phyloP scores from a whole-genome alignment of 1,140 invertebrate species.

The Popillia japonica region DNA sequence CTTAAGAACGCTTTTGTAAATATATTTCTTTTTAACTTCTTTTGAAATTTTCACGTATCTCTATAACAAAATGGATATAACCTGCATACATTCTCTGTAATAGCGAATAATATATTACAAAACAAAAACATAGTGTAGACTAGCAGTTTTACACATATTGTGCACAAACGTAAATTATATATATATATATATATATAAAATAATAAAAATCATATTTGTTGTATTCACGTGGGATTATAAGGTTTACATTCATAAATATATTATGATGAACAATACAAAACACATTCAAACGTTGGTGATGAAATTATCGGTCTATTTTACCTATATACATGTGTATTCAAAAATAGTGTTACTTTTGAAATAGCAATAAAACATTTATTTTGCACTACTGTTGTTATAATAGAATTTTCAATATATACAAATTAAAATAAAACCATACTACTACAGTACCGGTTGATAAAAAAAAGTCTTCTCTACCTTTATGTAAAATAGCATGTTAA shows the following conservation, averaged over 20 bases:
- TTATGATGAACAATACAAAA: not conserved
- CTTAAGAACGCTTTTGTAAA: not conserved
- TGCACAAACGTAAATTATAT: slow-evolving; percentile 3
- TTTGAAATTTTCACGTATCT: not conserved
- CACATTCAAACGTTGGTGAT: not conserved
- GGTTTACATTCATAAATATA: no score
- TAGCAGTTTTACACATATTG: slow-evolving; percentile 24
- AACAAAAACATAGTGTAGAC: slow-evolving; percentile 21
- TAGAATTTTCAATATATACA: not conserved
- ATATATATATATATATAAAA: slow-evolving; percentile 20
- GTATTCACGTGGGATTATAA: no score
- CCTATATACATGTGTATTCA: slow-evolving; percentile 2
- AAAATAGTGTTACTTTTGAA: not conserved
- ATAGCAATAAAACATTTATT: not conserved
- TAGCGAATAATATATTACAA: slow-evolving; percentile 27
- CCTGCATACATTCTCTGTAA: slow-evolving; percentile 19
- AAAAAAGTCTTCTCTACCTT: not conserved
- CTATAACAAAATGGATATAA: not conserved
- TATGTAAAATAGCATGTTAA: no score
- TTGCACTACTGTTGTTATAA: not conserved
- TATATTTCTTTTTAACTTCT: slow-evolving; percentile 1
- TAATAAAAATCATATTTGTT: not conserved
- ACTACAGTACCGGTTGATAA: not conserved
- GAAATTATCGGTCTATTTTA: not conserved
- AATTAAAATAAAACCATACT: slow-evolving; percentile 3